phyloP scores from a whole-genome alignment of 2,797 vertebrate species.

The Anguilla pacifica region DNA sequence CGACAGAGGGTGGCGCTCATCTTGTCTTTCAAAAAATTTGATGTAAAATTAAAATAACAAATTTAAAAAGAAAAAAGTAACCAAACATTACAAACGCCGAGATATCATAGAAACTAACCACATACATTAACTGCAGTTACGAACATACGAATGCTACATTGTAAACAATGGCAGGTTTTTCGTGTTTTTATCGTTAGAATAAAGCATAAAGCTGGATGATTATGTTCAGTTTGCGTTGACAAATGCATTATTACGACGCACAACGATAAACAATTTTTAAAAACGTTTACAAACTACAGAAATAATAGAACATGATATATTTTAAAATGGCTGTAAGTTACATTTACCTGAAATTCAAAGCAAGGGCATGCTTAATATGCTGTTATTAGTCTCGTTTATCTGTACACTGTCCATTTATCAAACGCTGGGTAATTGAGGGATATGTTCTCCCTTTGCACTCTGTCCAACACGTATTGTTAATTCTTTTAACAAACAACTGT shows the following conservation, averaged over 20 bases:
- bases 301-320: not conserved
- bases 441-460: slow-evolving; percentile 6
- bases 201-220: not conserved
- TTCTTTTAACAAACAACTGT: not conserved
- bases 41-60: not conserved
- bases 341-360: not conserved
- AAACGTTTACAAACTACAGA: not conserved
- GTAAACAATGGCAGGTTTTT: not conserved
- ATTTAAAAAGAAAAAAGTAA: slow-evolving; percentile 9
- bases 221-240: not conserved
- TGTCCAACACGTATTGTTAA: not conserved
- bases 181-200: not conserved
- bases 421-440: not conserved
- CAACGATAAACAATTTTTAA: not conserved
- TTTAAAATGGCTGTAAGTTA: not conserved
- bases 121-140: not conserved
- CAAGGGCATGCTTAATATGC: not conserved
- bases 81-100: not conserved
- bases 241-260: not conserved
- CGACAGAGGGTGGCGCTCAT: slow-evolving; percentile 28
- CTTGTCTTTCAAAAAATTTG: slow-evolving; percentile 14
- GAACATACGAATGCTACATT: not conserved
- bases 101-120: not conserved
- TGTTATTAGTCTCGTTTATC: not conserved
- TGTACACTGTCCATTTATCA: not conserved